Conservation (phyloP, 2,113 vertebrate species). For the Hirundichthys speculiger region DNA sequence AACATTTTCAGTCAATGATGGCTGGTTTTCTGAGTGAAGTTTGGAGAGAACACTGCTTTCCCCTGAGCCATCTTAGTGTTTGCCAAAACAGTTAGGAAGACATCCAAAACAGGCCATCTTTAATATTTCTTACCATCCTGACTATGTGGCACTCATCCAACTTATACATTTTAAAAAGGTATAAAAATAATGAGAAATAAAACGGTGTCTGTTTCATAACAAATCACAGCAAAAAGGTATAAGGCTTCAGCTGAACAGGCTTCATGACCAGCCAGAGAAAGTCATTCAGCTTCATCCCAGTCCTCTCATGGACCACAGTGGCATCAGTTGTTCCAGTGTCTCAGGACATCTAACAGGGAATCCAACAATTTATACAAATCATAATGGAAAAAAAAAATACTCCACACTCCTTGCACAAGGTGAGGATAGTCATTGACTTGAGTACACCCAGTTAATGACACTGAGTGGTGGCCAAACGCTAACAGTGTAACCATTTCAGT, state of each 20-base stretch:
- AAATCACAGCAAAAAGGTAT: slow-evolving; percentile 2
- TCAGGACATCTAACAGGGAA: no score
- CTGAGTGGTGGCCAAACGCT: no score
- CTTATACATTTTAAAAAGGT: slow-evolving; percentile 8
- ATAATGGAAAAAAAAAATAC: background rate
- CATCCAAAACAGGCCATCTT: slow-evolving; percentile 29
- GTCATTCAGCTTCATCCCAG: background rate
- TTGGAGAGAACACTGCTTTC: slow-evolving; percentile 14
- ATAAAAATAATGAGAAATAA: background rate
- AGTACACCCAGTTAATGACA: no score
- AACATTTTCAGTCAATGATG: slow-evolving; percentile 23
- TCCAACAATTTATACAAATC: no score
- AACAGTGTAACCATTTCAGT: no score
- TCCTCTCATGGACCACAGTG: background rate
- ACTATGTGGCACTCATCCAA: background rate
- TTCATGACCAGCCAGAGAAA: slow-evolving; percentile 1
- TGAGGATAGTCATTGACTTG: background rate
- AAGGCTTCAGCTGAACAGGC: background rate
- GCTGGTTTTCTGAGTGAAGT: slow-evolving; percentile 15
- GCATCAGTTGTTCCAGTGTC: background rate
- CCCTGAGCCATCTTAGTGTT: slow-evolving; percentile 27
- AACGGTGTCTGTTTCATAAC: slow-evolving; percentile 2
- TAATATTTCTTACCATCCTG: slow-evolving; percentile 33
- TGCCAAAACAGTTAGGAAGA: slow-evolving; percentile 37
- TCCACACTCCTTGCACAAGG: background rate